Evolutionary conservation across 2,797 vertebrate genomes (phyloP), one percentile per base, ranked within the genome.

Genomic region (Poecilia velifera): DNA sequence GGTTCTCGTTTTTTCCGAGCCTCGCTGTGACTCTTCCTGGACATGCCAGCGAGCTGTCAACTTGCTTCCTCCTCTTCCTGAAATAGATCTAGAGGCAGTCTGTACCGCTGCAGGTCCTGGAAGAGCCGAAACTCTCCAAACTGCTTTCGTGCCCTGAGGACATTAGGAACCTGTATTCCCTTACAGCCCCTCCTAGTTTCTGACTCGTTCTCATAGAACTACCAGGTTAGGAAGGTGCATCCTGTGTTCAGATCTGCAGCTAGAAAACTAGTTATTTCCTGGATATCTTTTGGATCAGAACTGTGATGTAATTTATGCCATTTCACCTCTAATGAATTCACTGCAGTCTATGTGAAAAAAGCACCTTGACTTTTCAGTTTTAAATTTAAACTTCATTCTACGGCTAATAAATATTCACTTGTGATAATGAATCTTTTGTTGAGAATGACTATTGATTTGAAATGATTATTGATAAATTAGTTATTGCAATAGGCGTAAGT

Each of bases 41-140:
- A 49, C 46, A 51, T 49, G 28, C 28, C 46, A 49, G 14, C 47
- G 39, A 39, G 51, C 22, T 47, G 70, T 34, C 41, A 66, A 4
- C 62, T 39, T 51, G 22, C 46, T 51, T 22, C 34, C 34, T 49
- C 34, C 34, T n/a, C 13, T 10, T 47, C 46, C 34, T 70, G 34
- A 49, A 76, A 39, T 76, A 68, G n/a, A 68, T 47, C 25, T 39
- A 47, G 51, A 74, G 39, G 22, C 34, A 51, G 57, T 34, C 45
- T 64, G 41, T 62, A 12, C 22, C 22, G 5, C 13, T n/a, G 45
- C 4, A 47, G 10, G 43, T 49, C 12, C 13, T 34, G 20, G 20
- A 47, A 13, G 43, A 64, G 59, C 10, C 22, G 36, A 55, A 39
- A 36, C 16, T n/a, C 41, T 28, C 4, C 39, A 43, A 47, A 41